Base-by-base conservation (phyloP, 92 coral and sea anemone genomes). In the Palythoa grandiflora region DNA sequence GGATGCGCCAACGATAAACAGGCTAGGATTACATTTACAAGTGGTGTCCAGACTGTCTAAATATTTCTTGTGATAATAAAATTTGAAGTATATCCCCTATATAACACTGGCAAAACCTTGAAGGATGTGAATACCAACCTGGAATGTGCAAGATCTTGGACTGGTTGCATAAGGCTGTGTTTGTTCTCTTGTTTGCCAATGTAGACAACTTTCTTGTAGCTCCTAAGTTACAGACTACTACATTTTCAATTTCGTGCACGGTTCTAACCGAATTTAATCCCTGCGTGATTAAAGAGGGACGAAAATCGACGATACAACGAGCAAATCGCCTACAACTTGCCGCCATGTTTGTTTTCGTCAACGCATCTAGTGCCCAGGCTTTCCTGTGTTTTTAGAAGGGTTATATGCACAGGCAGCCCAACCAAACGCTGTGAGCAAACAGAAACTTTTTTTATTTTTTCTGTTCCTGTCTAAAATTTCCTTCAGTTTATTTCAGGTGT, bases 291-390 rank as follows among this genome's bases (percentile, higher is more conserved):
- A 65, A 14, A 53, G 16, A 77, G 21, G 68, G 10, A 36, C 17
- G 15, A 15, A 77, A 54, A 54, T 21, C 17, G 53, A 77, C 83
- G 38, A 37, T 8, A 16, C 38, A 77, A 52, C 83, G 83, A 53
- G 38, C 61, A 52, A 77, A 77, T 12, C 63, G 61, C 48, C 17
- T 20, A 77, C 68, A n/a, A 0, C 17, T 1, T 36, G 83, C 83
- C 83, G 68, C 83, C 83, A 77, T 77, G 38, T 77, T 77, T 77
- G 83, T 77, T 77, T 77, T 52, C n/a, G 36, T 36, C 15, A 15
- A 35, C 2, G 83, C 15, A 20, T 70, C 55, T 54, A 4, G 65
- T 57, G 68, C 83, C 68, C 68, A 53, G 83, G 68, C 68, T 53
- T 36, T 36, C 75, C 9, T 36, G 75, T n/a, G 17, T 44, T 5